These are phyloP conservation scores for Phoxinus phoxinus DNA, from an alignment of 2,113 vertebrate genomes.

Conservation along the genomic window DNA sequence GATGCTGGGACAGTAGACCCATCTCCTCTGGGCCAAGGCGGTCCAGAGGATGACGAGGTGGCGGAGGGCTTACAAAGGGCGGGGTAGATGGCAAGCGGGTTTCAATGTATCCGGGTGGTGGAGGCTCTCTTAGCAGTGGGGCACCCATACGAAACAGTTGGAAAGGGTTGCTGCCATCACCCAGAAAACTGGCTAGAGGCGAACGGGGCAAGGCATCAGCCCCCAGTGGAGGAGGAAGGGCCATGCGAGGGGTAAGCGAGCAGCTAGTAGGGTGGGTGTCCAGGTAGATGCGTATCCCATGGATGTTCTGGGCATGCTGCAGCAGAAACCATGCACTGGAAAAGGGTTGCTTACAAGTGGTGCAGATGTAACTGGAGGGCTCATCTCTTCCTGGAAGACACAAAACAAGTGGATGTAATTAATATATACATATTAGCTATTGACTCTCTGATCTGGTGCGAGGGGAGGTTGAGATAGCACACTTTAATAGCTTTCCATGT, in stretches of 20 bases:
- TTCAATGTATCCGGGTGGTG: conserved; percentile 90
- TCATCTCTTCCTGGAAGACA: conserved; percentile 92
- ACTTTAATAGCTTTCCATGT: conserved; percentile 53
- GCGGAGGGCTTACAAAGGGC: conserved; percentile 94
- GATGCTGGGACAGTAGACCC: conserved; percentile 99
- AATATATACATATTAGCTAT: conserved; percentile 42
- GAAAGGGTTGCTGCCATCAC: conserved; percentile 94
- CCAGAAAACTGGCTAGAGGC: conserved; percentile 93
- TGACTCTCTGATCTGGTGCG: conserved; percentile 31
- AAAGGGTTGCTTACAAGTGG: conserved; percentile 98
- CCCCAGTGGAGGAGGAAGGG: conserved; percentile 91
- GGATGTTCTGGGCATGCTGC: conserved; percentile 98
- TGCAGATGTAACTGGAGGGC: conserved; percentile 99
- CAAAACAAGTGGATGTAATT: conserved; percentile 54
- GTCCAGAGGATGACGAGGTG: conserved; percentile 90
- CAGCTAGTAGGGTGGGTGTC: conserved; percentile 92
- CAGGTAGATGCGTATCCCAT: conserved; percentile 99
- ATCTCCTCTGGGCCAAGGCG: conserved; percentile 97
- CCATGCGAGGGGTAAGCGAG: conserved; percentile 95
- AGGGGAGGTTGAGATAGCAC: conserved; percentile 40
- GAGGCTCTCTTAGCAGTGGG: conserved; percentile 90
- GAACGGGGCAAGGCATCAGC: conserved; percentile 91
- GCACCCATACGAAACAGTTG: conserved; percentile 96
- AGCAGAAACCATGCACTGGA: conserved; percentile 99
- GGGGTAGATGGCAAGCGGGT: conserved; percentile 93